phyloP scores from a whole-genome alignment of 2,113 vertebrate species.

The Athene noctua region DNA sequence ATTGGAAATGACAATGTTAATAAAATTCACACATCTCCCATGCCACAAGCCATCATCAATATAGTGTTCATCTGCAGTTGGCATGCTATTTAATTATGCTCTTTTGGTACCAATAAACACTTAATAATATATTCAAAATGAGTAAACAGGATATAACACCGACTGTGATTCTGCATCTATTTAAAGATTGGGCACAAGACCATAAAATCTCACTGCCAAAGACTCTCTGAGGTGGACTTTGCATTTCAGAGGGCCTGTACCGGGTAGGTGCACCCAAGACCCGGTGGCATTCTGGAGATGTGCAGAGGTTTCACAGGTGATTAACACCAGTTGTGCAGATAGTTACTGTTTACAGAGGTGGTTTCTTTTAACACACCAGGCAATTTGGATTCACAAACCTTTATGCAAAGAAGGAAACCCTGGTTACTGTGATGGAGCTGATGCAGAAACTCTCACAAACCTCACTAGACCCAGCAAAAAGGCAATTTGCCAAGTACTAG shows the following conservation, averaged over 20 bases:
- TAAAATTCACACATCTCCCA: conserved; percentile 18
- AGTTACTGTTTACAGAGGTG: background rate
- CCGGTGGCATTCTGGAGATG: rapidly evolving
- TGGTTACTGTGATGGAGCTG: background rate
- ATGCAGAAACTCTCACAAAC: background rate
- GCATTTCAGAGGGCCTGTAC: background rate
- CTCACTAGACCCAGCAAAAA: background rate
- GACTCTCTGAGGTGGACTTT: background rate
- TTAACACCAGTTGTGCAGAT: background rate
- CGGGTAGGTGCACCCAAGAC: background rate
- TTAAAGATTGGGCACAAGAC: background rate
- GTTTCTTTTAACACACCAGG: background rate
- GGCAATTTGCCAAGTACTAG: background rate
- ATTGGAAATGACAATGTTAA: conserved; percentile 36
- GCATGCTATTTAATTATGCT: conserved; percentile 18
- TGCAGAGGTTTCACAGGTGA: background rate
- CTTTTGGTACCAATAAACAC: conserved; percentile 30
- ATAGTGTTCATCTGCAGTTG: background rate
- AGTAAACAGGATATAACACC: conserved; percentile 15
- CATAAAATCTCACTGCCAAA: background rate
- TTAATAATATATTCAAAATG: conserved; percentile 30
- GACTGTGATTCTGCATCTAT: background rate
- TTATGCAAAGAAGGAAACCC: background rate
- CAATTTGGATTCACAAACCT: background rate
- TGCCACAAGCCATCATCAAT: background rate